Conservation (phyloP, 1,140 invertebrate species). For the Aphelenchoides avenae region DNA sequence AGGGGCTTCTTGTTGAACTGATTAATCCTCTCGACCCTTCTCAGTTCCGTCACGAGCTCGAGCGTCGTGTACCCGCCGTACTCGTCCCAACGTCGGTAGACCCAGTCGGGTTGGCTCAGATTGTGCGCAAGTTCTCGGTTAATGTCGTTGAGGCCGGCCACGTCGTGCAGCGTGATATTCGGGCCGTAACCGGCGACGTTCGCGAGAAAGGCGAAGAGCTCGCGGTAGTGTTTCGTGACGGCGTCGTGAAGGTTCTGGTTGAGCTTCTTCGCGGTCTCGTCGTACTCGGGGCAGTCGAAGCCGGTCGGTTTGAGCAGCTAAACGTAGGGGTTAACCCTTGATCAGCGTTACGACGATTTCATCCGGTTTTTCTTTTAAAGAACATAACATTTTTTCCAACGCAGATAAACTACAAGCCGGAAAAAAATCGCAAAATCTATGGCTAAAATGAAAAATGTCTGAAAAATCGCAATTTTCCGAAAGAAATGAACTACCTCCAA, state of each 20-base stretch:
- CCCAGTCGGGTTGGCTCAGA: constrained; percentile 32
- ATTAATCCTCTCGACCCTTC: constrained; percentile 15
- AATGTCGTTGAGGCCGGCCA: constrained; percentile 12
- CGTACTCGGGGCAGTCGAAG: constrained; percentile 31
- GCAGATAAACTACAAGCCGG: background rate
- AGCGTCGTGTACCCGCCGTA: constrained; percentile 33
- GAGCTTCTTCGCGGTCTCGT: background rate
- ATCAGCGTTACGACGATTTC: too few relatives aligned
- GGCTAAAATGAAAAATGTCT: too few relatives aligned
- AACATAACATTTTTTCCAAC: too few relatives aligned
- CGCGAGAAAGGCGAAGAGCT: constrained; percentile 16
- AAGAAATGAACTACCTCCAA: too few relatives aligned
- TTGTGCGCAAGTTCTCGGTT: constrained; percentile 18
- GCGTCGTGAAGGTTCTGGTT: background rate
- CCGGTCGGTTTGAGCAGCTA: constrained; percentile 29
- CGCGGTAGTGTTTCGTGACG: constrained; percentile 15
- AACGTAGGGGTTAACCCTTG: constrained; percentile 6
- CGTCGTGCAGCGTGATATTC: constrained; percentile 9
- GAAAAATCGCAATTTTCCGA: too few relatives aligned
- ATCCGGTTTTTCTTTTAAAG: too few relatives aligned
- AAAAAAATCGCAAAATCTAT: background rate
- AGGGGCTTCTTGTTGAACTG: constrained; percentile 23
- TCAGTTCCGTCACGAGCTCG: constrained; percentile 28
- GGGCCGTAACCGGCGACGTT: constrained; percentile 5
- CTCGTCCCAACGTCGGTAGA: constrained; percentile 22